Evolutionary conservation across 2,113 vertebrate species (phyloP).

Genomic region (Cyanoramphus novaezelandiae): DNA sequence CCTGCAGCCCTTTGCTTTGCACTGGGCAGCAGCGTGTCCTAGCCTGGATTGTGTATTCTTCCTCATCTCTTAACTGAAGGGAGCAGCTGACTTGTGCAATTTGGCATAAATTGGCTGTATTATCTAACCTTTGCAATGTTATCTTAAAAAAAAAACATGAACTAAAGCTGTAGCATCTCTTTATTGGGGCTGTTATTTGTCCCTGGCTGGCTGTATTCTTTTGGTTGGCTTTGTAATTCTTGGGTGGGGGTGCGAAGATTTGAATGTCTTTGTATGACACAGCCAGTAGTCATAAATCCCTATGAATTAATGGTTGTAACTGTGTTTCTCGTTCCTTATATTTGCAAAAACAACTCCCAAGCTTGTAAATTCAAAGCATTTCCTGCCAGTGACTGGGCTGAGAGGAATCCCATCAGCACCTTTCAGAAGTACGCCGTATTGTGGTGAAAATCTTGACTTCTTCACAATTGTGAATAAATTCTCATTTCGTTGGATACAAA

Average conservation of each 20-base stretch:
- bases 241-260: too few relatives aligned
- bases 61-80: background rate
- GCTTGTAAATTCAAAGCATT: background rate
- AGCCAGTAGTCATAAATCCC: background rate
- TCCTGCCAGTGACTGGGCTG: background rate
- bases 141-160: background rate
- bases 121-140: background rate
- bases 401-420: too few relatives aligned
- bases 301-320: background rate
- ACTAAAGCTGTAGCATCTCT: background rate
- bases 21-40: background rate
- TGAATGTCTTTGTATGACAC: background rate
- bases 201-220: background rate
- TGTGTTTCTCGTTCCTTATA: background rate
- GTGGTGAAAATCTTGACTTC: too few relatives aligned
- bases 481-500: background rate
- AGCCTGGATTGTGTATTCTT: background rate
- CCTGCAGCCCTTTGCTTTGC: background rate
- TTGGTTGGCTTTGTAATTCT: background rate
- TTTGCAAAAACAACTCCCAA: background rate
- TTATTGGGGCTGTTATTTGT: background rate
- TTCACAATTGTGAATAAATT: background rate
- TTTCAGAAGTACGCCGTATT: accelerated
- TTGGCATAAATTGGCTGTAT: background rate
- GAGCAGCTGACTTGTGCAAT: background rate